Evolutionary conservation across 2,113 vertebrate species (phyloP).

Genomic region (Anas platyrhynchos): DNA sequence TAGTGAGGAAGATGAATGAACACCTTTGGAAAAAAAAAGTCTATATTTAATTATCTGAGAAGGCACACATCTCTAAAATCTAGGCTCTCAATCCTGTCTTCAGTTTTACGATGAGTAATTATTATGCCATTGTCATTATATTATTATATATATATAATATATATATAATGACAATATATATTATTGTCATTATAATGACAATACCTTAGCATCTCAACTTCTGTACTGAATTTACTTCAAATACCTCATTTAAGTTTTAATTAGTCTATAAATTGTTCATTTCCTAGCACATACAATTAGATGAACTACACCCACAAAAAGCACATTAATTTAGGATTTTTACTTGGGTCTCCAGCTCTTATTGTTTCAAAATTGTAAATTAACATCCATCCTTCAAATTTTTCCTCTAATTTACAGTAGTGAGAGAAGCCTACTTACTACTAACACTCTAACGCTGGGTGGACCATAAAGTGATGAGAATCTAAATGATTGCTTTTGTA

Average conservation of each 20-base stretch:
- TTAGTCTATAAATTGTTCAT: background rate
- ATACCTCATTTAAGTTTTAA: background rate
- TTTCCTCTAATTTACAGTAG: background rate
- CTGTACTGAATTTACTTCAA: background rate
- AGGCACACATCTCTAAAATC: background rate
- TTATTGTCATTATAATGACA: no score
- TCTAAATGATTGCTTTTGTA: background rate
- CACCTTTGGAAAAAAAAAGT: background rate
- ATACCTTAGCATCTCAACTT: background rate
- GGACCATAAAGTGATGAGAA: background rate
- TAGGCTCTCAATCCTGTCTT: background rate
- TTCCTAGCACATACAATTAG: background rate
- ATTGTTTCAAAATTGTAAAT: background rate
- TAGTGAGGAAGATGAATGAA: background rate
- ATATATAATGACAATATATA: no score
- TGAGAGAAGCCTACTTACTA: background rate
- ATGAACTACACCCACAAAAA: background rate
- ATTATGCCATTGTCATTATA: background rate
- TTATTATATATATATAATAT: no score
- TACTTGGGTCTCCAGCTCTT: background rate
- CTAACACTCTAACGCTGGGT: background rate
- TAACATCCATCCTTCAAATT: background rate
- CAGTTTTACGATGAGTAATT: background rate
- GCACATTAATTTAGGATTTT: background rate
- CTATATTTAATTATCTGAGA: background rate